phyloP scores from a whole-genome alignment of 2,797 vertebrate genomes.

The Esox masquinongy region DNA sequence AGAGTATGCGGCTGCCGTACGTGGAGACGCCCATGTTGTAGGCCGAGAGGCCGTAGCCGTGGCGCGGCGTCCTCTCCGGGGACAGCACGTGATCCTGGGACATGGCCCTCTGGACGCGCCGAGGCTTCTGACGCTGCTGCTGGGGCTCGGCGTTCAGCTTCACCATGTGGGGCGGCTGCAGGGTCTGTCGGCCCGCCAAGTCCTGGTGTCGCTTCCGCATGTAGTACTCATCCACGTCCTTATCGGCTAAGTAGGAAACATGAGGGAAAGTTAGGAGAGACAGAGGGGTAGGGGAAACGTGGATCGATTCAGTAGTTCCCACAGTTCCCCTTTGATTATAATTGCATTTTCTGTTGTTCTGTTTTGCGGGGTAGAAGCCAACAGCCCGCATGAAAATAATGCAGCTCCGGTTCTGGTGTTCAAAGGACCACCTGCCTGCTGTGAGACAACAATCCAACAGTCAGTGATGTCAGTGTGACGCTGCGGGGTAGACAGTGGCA shows the following conservation, averaged over 20 bases:
- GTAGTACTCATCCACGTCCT: conserved; percentile 92
- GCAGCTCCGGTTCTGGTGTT: not conserved
- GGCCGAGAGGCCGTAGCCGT: conserved; percentile 59
- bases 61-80: conserved; percentile 80
- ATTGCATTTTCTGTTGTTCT: not conserved
- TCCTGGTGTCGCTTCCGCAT: conserved; percentile 88
- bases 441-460: conserved; percentile 18
- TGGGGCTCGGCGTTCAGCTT: conserved; percentile 81
- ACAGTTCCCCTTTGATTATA: not conserved
- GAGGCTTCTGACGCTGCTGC: conserved; percentile 71
- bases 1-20: conserved; percentile 85
- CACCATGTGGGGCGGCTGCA: conserved; percentile 89
- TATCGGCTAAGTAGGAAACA: conserved; percentile 77
- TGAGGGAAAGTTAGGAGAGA: not conserved
- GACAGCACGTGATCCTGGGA: conserved; percentile 84
- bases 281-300: not conserved
- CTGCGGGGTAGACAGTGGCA: conserved; percentile 12
- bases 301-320: not conserved
- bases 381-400: not conserved
- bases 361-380: not conserved
- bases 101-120: conserved; percentile 78
- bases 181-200: conserved; percentile 83
- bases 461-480: not conserved
- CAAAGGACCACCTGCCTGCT: conserved; percentile 15
- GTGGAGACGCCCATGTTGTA: conserved; percentile 64